These are phyloP conservation scores for Aradus depressus DNA, from an alignment of 2,888 invertebrate species.

Conservation along the genomic window DNA sequence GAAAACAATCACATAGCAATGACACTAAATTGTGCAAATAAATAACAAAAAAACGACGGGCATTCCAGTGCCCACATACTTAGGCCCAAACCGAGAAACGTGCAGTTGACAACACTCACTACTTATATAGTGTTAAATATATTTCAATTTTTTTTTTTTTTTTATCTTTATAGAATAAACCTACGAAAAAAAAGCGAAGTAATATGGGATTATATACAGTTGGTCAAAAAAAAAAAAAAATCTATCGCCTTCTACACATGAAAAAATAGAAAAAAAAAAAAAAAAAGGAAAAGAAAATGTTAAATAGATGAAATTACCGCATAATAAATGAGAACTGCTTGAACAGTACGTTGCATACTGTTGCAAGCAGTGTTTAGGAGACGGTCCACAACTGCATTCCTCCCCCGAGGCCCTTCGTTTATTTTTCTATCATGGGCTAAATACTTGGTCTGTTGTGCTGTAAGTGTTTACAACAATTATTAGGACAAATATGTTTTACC, in stretches of 20 bases:
- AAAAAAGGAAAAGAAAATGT: neutral
- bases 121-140: constrained; percentile 12
- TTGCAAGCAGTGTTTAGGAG: constrained; percentile 13
- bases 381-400: constrained; percentile 11
- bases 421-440: constrained; percentile 19
- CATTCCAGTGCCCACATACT: constrained; percentile 22
- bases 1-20: constrained; percentile 15
- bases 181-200: constrained; percentile 10
- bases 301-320: constrained; percentile 25
- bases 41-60: constrained; percentile 9
- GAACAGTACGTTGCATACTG: constrained; percentile 27
- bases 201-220: constrained; percentile 22
- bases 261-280: neutral
- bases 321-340: constrained; percentile 24
- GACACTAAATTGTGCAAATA: constrained; percentile 10
- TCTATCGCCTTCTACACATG: constrained; percentile 21
- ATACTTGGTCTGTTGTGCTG: constrained; percentile 15
- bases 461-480: constrained; percentile 14
- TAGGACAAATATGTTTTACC: constrained; percentile 10
- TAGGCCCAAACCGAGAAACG: constrained; percentile 21
- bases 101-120: constrained; percentile 23
- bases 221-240: constrained; percentile 18
- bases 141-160: constrained; percentile 8
- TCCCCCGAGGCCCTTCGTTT: constrained; percentile 15
- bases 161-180: neutral